Evolutionary conservation across 2,113 vertebrate species (phyloP), one percentile per base, ranked within the genome.

Genomic region (Nothocercus nigrocapillus): DNA sequence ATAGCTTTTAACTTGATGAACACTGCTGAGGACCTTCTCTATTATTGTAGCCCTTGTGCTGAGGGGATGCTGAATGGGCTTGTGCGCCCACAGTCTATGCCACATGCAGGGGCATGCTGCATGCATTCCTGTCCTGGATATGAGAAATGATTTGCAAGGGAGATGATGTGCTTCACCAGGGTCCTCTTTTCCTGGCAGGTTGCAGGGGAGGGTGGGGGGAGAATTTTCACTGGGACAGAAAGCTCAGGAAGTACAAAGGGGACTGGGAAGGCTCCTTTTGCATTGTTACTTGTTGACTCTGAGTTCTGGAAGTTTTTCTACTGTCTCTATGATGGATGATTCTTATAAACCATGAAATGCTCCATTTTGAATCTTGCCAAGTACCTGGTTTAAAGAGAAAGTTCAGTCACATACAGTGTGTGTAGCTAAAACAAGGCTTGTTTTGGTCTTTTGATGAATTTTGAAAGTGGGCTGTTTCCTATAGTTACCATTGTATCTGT

Each of bases 401-500:
- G 3, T 78, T 67, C 59, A 19, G 61, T 30, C 45, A 24, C 18
- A 19, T 68, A 30, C 7, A 74, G 12, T 13, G 9, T 40, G 24
- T 17, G 34, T 54, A n/a, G 8, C 62, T 85, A 44, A 62, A 56
- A 28, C 14, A 61, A n/a, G 8, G 27, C 32, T 69, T 42, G 7
- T 11, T 38, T 82, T 70, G 13, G 27, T 61, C 22, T 88, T 61
- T 25, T 54, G n/a, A 34, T 61, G 20, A 61, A 27, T 61, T 82
- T 73, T 87, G 72, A 54, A 82, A 73, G n/a, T 11, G 53, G 21
- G 44, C 24, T 30, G 8, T 11, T 66, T 82, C 58, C 70, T 59
- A 22, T 0, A 3, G 44, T 7, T 51, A 11, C 21, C 32, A 27
- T 30, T 62, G 22, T 0, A n/a, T 6, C 8, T 61, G 42, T 42